Conservation (phyloP, 2,888 invertebrate genomes). For the Orthosia gothica region DNA sequence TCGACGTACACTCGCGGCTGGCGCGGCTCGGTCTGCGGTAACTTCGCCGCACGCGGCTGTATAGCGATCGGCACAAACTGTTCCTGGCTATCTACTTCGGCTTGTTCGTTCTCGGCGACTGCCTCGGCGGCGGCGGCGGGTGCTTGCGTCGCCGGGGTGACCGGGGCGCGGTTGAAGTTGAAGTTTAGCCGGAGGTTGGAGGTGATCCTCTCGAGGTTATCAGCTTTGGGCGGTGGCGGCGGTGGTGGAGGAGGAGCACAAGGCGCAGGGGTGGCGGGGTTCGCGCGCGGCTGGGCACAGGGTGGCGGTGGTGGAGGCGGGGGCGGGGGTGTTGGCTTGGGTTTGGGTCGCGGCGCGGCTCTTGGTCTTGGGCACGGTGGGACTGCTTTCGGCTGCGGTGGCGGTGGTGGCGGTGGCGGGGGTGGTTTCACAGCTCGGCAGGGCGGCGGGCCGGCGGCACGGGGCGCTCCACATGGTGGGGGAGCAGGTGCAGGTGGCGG, state of each 20-base stretch:
- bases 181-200: slow-evolving; percentile 87
- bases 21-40: slow-evolving; percentile 80
- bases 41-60: slow-evolving; percentile 83
- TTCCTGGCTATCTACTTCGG: slow-evolving; percentile 63
- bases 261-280: slow-evolving; percentile 82
- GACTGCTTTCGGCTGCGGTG: slow-evolving; percentile 77
- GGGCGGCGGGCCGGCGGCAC: slow-evolving; percentile 70
- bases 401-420: slow-evolving; percentile 73
- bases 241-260: slow-evolving; percentile 79
- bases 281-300: slow-evolving; percentile 83
- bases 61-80: slow-evolving; percentile 79
- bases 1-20: slow-evolving; percentile 87
- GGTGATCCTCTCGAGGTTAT: slow-evolving; percentile 82
- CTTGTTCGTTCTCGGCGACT: slow-evolving; percentile 58
- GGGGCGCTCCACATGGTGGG: slow-evolving; percentile 73
- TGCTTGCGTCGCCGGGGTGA: slow-evolving; percentile 60
- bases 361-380: slow-evolving; percentile 83
- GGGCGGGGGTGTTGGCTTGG: slow-evolving; percentile 74
- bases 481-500: slow-evolving; percentile 70
- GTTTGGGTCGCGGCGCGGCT: slow-evolving; percentile 79
- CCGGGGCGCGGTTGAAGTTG: slow-evolving; percentile 83
- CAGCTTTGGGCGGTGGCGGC: slow-evolving; percentile 76
- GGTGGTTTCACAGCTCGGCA: slow-evolving; percentile 58
- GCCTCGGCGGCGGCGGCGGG: slow-evolving; percentile 62
- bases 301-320: slow-evolving; percentile 81